Evolutionary conservation across 1,140 invertebrate species (phyloP).

Genomic region (Maconellicoccus hirsutus): DNA sequence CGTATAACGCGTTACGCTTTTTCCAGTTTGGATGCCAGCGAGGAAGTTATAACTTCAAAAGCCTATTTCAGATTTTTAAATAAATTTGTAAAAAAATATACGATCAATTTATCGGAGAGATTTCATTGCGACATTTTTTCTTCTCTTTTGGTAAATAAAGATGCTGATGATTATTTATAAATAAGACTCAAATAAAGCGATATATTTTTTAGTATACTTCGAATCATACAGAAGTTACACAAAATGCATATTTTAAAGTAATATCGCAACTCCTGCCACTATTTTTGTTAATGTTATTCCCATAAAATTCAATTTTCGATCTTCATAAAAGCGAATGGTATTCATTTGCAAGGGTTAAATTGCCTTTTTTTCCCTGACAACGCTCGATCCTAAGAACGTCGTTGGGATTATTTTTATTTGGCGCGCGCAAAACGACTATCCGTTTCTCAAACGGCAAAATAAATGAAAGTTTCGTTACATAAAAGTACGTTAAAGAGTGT

Average conservation of each 20-base stretch:
- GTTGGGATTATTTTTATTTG: constrained; percentile 9
- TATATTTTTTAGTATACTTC: no score
- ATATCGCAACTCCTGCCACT: background rate
- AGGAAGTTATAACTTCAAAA: no score
- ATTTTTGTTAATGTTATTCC: constrained; percentile 15
- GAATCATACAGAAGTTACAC: background rate
- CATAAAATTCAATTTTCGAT: constrained; percentile 21
- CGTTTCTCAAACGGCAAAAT: constrained; percentile 1
- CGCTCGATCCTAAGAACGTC: background rate
- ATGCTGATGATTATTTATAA: no score
- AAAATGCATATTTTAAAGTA: background rate
- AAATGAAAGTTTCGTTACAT: background rate
- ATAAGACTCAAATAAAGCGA: no score
- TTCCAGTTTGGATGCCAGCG: no score
- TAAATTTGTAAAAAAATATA: no score
- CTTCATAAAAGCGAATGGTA: constrained; percentile 15
- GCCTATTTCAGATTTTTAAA: no score
- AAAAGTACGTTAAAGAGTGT: background rate
- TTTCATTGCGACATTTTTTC: no score
- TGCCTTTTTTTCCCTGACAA: constrained; percentile 1
- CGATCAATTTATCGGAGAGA: no score
- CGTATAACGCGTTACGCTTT: no score
- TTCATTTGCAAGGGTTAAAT: constrained; percentile 19
- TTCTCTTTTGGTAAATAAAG: no score
- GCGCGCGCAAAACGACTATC: background rate